Evolutionary conservation across 2,113 vertebrate genomes (phyloP).

Genomic region (Eclectus roratus): DNA sequence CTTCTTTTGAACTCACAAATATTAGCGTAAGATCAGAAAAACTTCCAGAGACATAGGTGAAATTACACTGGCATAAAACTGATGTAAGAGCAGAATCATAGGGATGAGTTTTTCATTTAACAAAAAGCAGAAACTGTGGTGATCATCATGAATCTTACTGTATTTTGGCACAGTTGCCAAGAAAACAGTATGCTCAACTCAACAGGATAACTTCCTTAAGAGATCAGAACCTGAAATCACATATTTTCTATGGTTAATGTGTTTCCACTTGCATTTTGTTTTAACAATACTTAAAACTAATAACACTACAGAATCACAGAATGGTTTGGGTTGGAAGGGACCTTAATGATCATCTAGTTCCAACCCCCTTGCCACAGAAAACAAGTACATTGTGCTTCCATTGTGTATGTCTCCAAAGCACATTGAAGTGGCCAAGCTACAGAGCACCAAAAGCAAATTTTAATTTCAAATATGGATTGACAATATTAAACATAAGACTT

Average conservation of each 20-base stretch:
- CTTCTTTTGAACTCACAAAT: not conserved
- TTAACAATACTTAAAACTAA: not conserved
- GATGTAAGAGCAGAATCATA: not conserved
- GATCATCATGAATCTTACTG: not conserved
- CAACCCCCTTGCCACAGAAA: not conserved
- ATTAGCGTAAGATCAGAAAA: not conserved
- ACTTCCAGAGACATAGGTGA: not conserved
- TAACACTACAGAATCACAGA: not conserved
- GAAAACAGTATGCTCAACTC: not conserved
- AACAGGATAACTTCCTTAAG: not conserved
- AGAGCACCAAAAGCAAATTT: not conserved
- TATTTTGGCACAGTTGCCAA: not conserved
- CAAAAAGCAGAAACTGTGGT: not conserved
- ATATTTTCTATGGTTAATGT: not conserved
- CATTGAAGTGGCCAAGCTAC: not conserved
- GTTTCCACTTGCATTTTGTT: not conserved
- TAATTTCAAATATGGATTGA: not conserved
- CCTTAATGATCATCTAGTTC: not conserved
- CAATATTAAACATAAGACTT: not conserved
- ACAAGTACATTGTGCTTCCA: not conserved
- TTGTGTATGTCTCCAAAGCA: not conserved
- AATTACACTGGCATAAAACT: not conserved
- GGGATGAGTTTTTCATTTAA: conserved; percentile 3
- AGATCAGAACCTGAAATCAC: not conserved
- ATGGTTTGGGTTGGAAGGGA: not conserved